phyloP scores from a whole-genome alignment of 2,888 invertebrate species.

The Plutella xylostella region DNA sequence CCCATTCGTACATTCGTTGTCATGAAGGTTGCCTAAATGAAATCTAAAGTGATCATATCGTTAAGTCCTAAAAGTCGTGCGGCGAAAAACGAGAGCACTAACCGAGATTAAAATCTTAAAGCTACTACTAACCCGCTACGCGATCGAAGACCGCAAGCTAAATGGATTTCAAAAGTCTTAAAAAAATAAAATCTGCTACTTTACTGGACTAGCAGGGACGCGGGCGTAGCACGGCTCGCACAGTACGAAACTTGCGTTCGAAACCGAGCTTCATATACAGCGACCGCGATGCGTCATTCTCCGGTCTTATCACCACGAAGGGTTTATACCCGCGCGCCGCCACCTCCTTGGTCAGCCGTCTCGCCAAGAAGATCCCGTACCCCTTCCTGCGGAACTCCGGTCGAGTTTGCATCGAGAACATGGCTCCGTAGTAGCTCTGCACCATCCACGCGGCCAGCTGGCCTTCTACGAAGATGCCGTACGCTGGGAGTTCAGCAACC shows the following conservation, averaged over 20 bases:
- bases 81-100: conserved; percentile 45
- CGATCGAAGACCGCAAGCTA: conserved; percentile 69
- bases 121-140: conserved; percentile 65
- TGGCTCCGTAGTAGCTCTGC: conserved; percentile 90
- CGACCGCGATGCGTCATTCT: conserved; percentile 87
- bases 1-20: no score
- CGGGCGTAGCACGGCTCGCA: conserved; percentile 79
- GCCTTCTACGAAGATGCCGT: conserved; percentile 82
- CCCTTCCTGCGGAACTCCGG: conserved; percentile 81
- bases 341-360: conserved; percentile 74
- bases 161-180: conserved; percentile 65
- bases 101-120: conserved; percentile 53
- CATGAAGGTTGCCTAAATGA: no score
- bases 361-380: conserved; percentile 80
- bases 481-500: conserved; percentile 81
- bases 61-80: not conserved
- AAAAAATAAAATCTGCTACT: conserved; percentile 70
- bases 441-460: conserved; percentile 92
- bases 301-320: conserved; percentile 86
- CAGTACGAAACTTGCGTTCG: conserved; percentile 82
- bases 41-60: not conserved
- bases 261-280: conserved; percentile 88
- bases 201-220: conserved; percentile 48
- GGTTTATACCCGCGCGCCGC: conserved; percentile 82
- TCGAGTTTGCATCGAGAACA: conserved; percentile 92